These are phyloP conservation scores for Trichacis sp. DNA, from an alignment of 2,888 invertebrate genomes.

Conservation along the genomic window DNA sequence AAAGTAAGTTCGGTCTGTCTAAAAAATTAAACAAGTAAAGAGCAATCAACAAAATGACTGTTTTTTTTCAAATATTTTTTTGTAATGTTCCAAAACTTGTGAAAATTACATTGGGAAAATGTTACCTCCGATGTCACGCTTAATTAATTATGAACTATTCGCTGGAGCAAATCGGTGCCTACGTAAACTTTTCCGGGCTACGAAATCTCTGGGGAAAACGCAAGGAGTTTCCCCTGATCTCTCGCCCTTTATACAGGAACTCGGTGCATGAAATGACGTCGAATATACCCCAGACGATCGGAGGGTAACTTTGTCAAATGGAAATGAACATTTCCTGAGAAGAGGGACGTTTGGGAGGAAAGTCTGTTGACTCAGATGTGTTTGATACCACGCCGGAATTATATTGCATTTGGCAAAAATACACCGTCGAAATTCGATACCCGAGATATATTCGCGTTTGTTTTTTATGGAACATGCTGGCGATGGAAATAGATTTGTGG, in stretches of 20 bases:
- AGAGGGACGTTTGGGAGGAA: background rate
- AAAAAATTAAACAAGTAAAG: no score
- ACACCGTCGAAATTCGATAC: background rate
- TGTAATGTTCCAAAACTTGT: no score
- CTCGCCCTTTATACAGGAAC: background rate
- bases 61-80: no score
- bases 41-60: no score
- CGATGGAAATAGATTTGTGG: background rate
- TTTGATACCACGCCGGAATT: background rate
- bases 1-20: no score
- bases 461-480: background rate
- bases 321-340: constrained; percentile 5
- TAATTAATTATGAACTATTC: background rate
- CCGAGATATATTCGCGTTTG: background rate
- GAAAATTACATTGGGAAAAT: no score
- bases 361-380: background rate
- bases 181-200: background rate
- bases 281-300: constrained; percentile 1
- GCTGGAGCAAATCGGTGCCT: background rate
- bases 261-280: constrained; percentile 1
- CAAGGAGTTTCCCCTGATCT: background rate
- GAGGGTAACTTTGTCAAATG: constrained; percentile 6
- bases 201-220: background rate
- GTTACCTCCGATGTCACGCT: background rate
- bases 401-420: background rate